Conservation (phyloP, 2,797 vertebrate genomes). For the Mormyrops boulengeri region DNA sequence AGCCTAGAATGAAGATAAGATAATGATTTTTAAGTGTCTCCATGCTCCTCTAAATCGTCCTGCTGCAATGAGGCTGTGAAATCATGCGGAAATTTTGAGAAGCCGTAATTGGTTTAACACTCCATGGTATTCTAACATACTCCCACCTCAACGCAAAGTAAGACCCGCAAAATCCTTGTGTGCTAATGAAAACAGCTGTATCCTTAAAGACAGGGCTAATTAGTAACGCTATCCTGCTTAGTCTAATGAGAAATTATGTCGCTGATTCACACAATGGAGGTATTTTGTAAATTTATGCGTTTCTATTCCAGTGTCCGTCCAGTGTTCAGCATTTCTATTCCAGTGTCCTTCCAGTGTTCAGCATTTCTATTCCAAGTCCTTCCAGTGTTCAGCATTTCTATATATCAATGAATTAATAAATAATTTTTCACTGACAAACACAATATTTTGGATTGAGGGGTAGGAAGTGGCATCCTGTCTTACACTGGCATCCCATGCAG, state of each 20-base stretch:
- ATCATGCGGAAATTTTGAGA: conserved; percentile 1
- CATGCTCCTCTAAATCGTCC: background rate
- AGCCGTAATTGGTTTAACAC: background rate
- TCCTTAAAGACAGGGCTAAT: background rate
- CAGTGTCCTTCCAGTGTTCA: background rate
- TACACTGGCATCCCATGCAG: background rate
- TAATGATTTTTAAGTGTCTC: background rate
- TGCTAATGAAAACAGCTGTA: background rate
- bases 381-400: background rate
- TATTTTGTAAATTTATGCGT: background rate
- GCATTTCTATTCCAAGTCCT: background rate
- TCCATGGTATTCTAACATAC: background rate
- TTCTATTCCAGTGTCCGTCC: background rate
- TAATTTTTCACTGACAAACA: background rate
- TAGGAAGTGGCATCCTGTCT: background rate
- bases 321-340: background rate
- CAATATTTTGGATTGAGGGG: background rate
- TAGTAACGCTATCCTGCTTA: background rate
- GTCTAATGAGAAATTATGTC: background rate
- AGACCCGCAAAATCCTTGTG: background rate
- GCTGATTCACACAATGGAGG: background rate
- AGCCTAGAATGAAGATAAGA: background rate
- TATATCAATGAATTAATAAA: background rate
- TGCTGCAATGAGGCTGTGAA: background rate
- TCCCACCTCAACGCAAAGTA: background rate